phyloP scores from a whole-genome alignment of 2,113 vertebrate species.

The Syngnathus floridae region DNA sequence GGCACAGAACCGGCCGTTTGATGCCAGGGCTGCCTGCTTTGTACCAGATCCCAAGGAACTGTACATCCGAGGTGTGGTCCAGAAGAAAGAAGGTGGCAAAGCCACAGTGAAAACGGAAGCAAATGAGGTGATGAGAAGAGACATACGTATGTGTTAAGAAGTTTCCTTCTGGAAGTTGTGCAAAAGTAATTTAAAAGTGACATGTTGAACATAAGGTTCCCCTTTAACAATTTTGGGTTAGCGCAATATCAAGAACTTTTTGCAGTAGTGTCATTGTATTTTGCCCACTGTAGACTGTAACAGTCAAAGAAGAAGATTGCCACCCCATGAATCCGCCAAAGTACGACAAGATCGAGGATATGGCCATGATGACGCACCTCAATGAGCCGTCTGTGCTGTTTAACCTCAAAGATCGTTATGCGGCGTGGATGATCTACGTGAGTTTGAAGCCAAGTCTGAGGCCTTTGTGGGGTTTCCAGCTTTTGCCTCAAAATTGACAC shows the following conservation, averaged over 20 bases:
- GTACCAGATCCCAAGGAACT: conserved; percentile 70
- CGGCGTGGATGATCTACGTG: conserved; percentile 63
- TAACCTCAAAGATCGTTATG: conserved; percentile 59
- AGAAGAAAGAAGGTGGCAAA: conserved; percentile 57
- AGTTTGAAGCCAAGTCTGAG: conserved; percentile 18
- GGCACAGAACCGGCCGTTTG: conserved; percentile 74
- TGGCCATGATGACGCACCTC: conserved; percentile 73
- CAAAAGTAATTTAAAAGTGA: too few relatives aligned
- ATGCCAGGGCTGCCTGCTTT: conserved; percentile 76
- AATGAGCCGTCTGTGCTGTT: conserved; percentile 74
- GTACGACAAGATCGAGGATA: conserved; percentile 58
- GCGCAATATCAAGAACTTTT: not conserved
- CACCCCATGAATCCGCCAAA: conserved; percentile 81
- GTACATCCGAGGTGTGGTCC: conserved; percentile 74
- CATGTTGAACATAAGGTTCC: too few relatives aligned
- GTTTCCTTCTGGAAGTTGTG: not conserved
- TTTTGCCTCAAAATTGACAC: not conserved
- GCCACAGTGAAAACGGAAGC: conserved; percentile 73
- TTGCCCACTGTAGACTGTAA: conserved; percentile 67
- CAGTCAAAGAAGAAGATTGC: conserved; percentile 76
- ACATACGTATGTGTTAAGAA: too few relatives aligned
- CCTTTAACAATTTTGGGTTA: not conserved
- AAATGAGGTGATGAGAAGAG: conserved; percentile 62
- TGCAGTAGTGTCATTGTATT: not conserved
- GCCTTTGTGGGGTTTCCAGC: not conserved